Base-by-base conservation (phyloP, 1,140 invertebrate species). In the Tetramorium parvispinum region DNA sequence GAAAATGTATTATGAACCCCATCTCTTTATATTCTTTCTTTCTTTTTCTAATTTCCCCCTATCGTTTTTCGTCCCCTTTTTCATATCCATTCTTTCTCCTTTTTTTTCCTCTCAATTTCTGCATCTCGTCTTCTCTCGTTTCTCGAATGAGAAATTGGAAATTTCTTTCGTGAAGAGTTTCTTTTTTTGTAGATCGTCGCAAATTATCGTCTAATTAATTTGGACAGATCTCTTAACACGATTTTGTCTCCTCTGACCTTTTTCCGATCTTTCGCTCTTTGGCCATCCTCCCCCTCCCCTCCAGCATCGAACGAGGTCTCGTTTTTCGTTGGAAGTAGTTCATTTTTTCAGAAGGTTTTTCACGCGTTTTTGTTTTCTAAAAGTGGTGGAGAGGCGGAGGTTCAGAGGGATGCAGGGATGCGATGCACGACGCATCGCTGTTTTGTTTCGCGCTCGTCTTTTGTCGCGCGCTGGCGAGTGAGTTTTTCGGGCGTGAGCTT, bases 401-500 rank as follows among this genome's bases (percentile, higher is more conserved):
- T 18, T 13, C 13, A 2, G 53, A 8, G 6, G 24, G 21, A 73
- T 3, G 40, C 21, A 71, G 65, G 66, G 66, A 46, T 18, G 77
- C 63, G 40, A 57, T 32, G 65, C 79, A 73, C 66, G 66, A 75
- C 68, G 68, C 68, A 83, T 83, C 68, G 68, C 79, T 83, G 79
- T 83, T 75, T 83, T 83, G 40, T 83, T 83, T 75, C 79, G 40
- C 66, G 79, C 79, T 83, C 79, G 70, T 83, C 79, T 78, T 87
- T 87, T 87, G 70, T 87, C 70, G 86, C 81, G 49, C 57, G 21
- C 76, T 59, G 27, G 51, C 40, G 75, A 86, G 85, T 79, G 85
- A 86, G 77, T 83, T 83, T 83, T 83, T 83, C 79, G 79, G 79
- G 68, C 66, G 79, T 83, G 68, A 83, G 79, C 79, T 83, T 83